Conservation (phyloP, 2,888 invertebrate genomes). For the Rhamphomyia laevipes region DNA sequence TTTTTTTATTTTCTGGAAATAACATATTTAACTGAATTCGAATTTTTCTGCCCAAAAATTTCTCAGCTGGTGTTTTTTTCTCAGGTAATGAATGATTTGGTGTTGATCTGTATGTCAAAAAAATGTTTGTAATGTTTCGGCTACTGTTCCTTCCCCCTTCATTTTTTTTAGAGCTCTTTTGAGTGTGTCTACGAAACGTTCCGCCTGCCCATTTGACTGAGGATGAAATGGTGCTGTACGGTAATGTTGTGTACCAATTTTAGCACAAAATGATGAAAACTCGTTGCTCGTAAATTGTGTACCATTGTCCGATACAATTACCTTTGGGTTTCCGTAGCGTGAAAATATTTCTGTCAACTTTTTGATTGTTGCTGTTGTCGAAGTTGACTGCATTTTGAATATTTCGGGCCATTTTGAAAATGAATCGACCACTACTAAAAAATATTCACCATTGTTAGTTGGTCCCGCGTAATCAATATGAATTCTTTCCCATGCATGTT, state of each 20-base stretch:
- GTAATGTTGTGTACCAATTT: slow-evolving; percentile 17
- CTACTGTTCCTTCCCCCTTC: slow-evolving; percentile 3
- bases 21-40: too few relatives aligned
- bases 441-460: slow-evolving; percentile 19
- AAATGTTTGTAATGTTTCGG: too few relatives aligned
- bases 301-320: slow-evolving; percentile 20
- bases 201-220: slow-evolving; percentile 17
- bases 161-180: slow-evolving; percentile 9
- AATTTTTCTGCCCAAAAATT: too few relatives aligned
- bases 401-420: slow-evolving; percentile 34
- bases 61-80: slow-evolving; percentile 8
- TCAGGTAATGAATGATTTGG: not conserved
- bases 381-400: slow-evolving; percentile 14
- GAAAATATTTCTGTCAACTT: slow-evolving; percentile 16
- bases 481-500: slow-evolving; percentile 25
- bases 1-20: too few relatives aligned
- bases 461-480: slow-evolving; percentile 37
- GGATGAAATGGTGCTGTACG: slow-evolving; percentile 16
- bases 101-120: not conserved
- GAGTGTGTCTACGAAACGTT: slow-evolving; percentile 12
- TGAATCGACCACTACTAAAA: slow-evolving; percentile 30
- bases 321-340: slow-evolving; percentile 18
- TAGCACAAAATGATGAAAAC: slow-evolving; percentile 14
- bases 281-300: slow-evolving; percentile 14
- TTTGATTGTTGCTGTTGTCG: slow-evolving; percentile 2